Evolutionary conservation across 2,113 vertebrate genomes (phyloP).

Genomic region (Etheostoma spectabile): DNA sequence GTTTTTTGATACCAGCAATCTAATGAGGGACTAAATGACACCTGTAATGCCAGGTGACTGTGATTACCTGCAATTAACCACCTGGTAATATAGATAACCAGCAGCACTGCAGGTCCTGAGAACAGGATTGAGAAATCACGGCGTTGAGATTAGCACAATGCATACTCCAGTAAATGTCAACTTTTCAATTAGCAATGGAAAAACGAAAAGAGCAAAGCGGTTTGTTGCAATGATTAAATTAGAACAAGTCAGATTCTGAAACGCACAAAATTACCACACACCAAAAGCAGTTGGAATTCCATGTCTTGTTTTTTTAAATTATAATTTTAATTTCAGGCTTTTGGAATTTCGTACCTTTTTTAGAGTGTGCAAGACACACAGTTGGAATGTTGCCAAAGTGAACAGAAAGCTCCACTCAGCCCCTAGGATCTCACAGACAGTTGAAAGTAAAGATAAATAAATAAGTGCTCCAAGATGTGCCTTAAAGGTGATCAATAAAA

Average conservation of each 20-base stretch:
- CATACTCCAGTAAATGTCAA: conserved; percentile 39
- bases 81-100: conserved; percentile 36
- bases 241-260: conserved; percentile 15
- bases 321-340: too few species aligned
- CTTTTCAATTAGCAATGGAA: conserved; percentile 44
- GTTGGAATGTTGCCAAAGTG: not conserved
- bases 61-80: conserved; percentile 49
- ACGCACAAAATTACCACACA: conserved; percentile 7
- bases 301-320: too few species aligned
- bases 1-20: conserved; percentile 11
- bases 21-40: conserved; percentile 38
- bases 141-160: conserved; percentile 44
- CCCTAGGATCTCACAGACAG: not conserved
- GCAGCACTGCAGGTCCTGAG: conserved; percentile 15
- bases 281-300: not conserved
- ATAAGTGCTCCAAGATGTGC: not conserved
- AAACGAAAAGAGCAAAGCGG: conserved; percentile 45
- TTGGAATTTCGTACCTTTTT: too few species aligned
- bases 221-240: conserved; percentile 35
- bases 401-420: not conserved
- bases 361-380: too few species aligned
- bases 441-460: conserved; percentile 9
- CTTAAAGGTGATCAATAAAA: conserved; percentile 40
- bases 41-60: conserved; percentile 39
- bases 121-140: conserved; percentile 27